Evolutionary conservation across 2,797 vertebrate genomes (phyloP), one percentile per base, ranked within the genome.

Genomic region (Catharus ustulatus): DNA sequence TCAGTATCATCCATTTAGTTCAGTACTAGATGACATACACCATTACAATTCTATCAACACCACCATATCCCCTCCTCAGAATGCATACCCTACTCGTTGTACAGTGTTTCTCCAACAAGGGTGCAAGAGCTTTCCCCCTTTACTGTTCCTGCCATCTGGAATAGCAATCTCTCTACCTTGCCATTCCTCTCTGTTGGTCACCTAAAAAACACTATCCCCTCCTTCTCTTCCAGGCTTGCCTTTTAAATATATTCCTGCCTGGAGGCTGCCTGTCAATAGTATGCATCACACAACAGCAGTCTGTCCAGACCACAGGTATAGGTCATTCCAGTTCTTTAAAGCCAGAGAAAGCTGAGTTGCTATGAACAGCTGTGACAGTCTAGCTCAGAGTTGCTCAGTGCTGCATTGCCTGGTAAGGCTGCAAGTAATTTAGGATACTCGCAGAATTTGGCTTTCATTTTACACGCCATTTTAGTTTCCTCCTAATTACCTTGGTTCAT

Each of bases 401-500:
- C 54, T 57, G 49, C 38, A 3, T 5, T 61, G 27, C 57, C 71
- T 90, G 42, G 26, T 40, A 69, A 85, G 34, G 43, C 67, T 54
- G 46, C 19, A 69, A 43, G 51, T 29, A 42, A 21, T 21, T 89
- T 5, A 75, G 24, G 36, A 72, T 34, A 92, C 16, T 61, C 34
- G 45, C 27, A 66, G 20, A 89, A 81, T 0, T 55, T 11, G 15
- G 57, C 58, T 62, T 67, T 78, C 40, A 40, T 54, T 67, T 79
- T 59, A 36, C 13, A 21, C 0, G 3, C 14, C 15, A 62, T 29
- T 77, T 88, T 54, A 76, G 27, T 46, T 36, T 81, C 64, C 27
- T 54, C 48, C 48, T 34, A 13, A 17, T 84, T 97, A 98, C 98
- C 98, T 98, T 98, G 97, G 95, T 94, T 98, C 97, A 98, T 97